A percentile compares a stretch with the other conserved stretches of the same genome.
Evolutionary conservation across 2,797 vertebrate species (phyloP).

Genomic region (Apogon hyalosoma): DNA sequence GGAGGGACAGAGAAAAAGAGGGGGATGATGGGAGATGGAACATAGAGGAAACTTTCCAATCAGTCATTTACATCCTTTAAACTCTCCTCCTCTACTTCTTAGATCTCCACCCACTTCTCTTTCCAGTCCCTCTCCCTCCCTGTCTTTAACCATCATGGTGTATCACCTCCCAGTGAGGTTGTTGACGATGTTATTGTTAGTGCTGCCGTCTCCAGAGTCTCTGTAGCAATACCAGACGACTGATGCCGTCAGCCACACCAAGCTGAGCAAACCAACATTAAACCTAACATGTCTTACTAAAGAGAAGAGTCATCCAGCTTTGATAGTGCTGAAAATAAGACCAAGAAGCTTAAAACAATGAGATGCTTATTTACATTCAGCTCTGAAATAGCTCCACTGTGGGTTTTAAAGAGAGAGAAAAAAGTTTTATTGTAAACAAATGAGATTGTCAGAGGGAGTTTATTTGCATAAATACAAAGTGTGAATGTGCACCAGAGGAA

Average conservation of each 20-base stretch:
- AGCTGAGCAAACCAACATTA: slow-evolving; percentile 47
- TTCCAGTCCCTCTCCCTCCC: slow-evolving; percentile 25
- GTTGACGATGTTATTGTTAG: slow-evolving; percentile 79
- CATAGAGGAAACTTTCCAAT: slow-evolving; percentile 73
- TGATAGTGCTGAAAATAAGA: slow-evolving; percentile 35
- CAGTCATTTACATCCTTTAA: slow-evolving; percentile 53
- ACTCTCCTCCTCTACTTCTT: slow-evolving; percentile 48
- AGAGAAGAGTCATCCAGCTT: slow-evolving; percentile 43
- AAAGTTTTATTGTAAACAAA: slow-evolving; percentile 39
- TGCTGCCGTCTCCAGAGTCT: slow-evolving; percentile 63
- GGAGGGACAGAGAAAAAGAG: slow-evolving; percentile 21
- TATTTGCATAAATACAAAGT: slow-evolving; percentile 58
- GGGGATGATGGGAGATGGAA: slow-evolving; percentile 22
- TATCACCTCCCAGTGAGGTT: slow-evolving; percentile 66
- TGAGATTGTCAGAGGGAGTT: slow-evolving; percentile 27
- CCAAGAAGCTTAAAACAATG: slow-evolving; percentile 31
- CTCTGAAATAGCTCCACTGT: slow-evolving; percentile 31
- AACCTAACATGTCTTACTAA: slow-evolving; percentile 29
- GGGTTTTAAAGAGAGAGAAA: slow-evolving; percentile 17
- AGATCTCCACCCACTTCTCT: slow-evolving; percentile 48
- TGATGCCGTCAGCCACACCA: slow-evolving; percentile 62
- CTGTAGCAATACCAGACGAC: slow-evolving; percentile 62
- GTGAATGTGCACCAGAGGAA: slow-evolving; percentile 46
- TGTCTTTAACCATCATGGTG: slow-evolving; percentile 29
- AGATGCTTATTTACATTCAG: slow-evolving; percentile 31